phyloP scores from a whole-genome alignment of 2,888 invertebrate species.

The Cerceris rybyensis region DNA sequence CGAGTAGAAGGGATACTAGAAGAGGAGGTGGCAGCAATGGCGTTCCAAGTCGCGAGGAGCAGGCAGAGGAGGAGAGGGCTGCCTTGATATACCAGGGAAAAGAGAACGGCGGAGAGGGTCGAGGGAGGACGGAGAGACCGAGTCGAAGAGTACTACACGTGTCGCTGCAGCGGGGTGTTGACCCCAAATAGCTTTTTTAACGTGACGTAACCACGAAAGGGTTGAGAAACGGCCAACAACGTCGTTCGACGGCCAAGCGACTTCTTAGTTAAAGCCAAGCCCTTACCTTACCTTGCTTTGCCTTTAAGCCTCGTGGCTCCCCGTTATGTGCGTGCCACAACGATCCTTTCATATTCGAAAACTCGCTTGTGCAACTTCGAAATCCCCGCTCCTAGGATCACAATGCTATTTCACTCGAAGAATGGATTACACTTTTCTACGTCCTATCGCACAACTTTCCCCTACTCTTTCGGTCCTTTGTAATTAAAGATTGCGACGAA shows the following conservation, averaged over 20 bases:
- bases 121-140: slow-evolving; percentile 64
- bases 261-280: slow-evolving; percentile 58
- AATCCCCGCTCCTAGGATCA: slow-evolving; percentile 35
- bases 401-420: slow-evolving; percentile 51
- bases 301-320: slow-evolving; percentile 55
- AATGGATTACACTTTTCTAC: neutral
- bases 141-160: slow-evolving; percentile 81
- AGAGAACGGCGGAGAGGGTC: slow-evolving; percentile 58
- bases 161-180: slow-evolving; percentile 84
- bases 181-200: slow-evolving; percentile 82
- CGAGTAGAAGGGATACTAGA: slow-evolving; percentile 66
- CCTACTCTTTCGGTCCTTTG: neutral
- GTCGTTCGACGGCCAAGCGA: slow-evolving; percentile 58
- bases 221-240: slow-evolving; percentile 75
- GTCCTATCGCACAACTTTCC: neutral
- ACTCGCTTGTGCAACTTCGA: slow-evolving; percentile 56
- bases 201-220: slow-evolving; percentile 79
- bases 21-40: slow-evolving; percentile 67
- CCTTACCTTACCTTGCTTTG: slow-evolving; percentile 52
- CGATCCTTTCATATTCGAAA: slow-evolving; percentile 75
- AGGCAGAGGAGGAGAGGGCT: slow-evolving; percentile 58
- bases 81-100: slow-evolving; percentile 56
- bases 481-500: neutral
- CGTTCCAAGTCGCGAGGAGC: slow-evolving; percentile 58
- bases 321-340: slow-evolving; percentile 70